These are phyloP conservation scores for Gymnosoma rotundatum DNA, from an alignment of 2,888 invertebrate genomes.

Conservation along the genomic window DNA sequence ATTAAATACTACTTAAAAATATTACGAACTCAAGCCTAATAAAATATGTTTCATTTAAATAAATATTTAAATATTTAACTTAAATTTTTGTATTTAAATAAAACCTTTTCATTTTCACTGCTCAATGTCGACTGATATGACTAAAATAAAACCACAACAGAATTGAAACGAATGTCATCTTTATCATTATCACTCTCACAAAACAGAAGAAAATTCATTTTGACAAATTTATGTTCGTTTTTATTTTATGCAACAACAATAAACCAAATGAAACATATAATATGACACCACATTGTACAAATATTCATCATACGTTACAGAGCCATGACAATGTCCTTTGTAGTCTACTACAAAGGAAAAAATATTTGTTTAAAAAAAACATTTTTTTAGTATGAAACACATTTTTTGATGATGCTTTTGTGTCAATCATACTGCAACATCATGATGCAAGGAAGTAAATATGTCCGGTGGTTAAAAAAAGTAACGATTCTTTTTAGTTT, in stretches of 20 bases:
- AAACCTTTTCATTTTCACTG: not conserved
- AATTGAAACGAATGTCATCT: not conserved
- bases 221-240: conserved; percentile 4
- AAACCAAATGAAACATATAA: conserved; percentile 48
- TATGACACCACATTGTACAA: conserved; percentile 19
- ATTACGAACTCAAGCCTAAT: too few species aligned
- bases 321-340: conserved; percentile 9
- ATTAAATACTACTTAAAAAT: too few species aligned
- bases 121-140: not conserved
- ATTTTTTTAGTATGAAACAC: not conserved
- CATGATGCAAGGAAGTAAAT: conserved; percentile 17
- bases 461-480: not conserved
- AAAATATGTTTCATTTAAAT: too few species aligned
- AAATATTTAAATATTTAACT: not conserved
- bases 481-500: too few species aligned
- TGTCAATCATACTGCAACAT: conserved; percentile 23
- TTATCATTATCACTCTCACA: conserved; percentile 1
- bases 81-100: not conserved
- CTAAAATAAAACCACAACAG: not conserved
- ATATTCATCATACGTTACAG: not conserved
- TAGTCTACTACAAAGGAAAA: not conserved
- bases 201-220: not conserved
- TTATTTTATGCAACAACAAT: conserved; percentile 23
- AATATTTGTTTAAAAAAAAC: not conserved
- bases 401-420: not conserved